Conservation (phyloP, 2,113 vertebrate species). For the Ammospiza nelsoni region DNA sequence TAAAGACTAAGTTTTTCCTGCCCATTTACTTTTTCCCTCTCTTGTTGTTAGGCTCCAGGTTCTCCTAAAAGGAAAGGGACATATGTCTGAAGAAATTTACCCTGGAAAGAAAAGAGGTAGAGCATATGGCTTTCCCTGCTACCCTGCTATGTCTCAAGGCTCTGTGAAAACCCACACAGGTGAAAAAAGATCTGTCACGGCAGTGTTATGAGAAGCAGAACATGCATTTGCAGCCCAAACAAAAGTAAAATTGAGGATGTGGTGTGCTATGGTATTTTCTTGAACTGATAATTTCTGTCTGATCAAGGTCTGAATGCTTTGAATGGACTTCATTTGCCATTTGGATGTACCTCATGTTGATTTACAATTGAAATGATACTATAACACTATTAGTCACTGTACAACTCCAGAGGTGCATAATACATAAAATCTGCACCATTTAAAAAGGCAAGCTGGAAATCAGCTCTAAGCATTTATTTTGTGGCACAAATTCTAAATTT, state of each 20-base stretch:
- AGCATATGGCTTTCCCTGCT: conserved; percentile 50
- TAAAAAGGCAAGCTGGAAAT: conserved; percentile 32
- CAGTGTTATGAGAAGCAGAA: conserved; percentile 57
- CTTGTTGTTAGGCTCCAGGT: conserved; percentile 1
- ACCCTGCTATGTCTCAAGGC: conserved; percentile 4
- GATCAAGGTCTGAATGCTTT: background rate
- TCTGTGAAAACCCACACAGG: conserved; percentile 33
- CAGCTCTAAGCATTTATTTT: conserved; percentile 15
- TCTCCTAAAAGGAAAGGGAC: conserved; percentile 25
- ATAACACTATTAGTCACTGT: background rate
- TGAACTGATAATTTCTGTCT: conserved; percentile 13
- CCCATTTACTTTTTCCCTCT: conserved; percentile 35
- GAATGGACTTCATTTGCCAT: background rate
- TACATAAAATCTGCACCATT: background rate
- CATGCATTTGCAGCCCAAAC: background rate
- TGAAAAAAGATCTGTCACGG: conserved; percentile 51
- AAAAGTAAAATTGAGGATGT: conserved; percentile 27
- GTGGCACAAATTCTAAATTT: conserved; percentile 7
- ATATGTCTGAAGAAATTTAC: conserved; percentile 51
- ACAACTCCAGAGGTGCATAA: background rate
- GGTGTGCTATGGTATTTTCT: background rate
- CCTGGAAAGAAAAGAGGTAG: conserved; percentile 16
- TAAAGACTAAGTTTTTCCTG: conserved; percentile 21
- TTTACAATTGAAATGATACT: background rate
- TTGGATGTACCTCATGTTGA: background rate